Percentiles rank a stretch among this genome's conserved stretches.
Evolutionary conservation across 1,140 invertebrate species (phyloP).

Genomic region (Drosophila lacertosa): DNA sequence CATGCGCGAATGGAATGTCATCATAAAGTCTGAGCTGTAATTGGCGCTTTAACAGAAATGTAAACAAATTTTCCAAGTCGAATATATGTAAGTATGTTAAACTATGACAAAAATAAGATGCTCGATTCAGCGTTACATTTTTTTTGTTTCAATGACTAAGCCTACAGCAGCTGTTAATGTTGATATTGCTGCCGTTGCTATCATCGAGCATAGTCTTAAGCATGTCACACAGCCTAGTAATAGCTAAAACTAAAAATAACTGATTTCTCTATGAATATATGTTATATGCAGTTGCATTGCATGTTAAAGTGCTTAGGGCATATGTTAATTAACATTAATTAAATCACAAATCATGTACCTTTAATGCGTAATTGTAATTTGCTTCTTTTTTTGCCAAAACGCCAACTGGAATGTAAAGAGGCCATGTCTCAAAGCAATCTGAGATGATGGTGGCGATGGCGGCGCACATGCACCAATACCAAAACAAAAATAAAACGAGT

Average conservation of each 20-base stretch:
- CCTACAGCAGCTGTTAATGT: neutral
- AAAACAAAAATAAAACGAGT: conserved; percentile 18
- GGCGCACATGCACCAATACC: conserved; percentile 11
- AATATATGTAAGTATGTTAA: neutral
- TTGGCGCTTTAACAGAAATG: conserved; percentile 47
- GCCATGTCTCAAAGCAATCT: conserved; percentile 56
- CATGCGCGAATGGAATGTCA: neutral
- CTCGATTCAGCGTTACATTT: conserved; percentile 5
- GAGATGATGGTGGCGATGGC: conserved; percentile 29
- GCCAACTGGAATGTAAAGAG: conserved; percentile 81
- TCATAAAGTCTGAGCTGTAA: neutral
- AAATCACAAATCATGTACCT: conserved; percentile 60
- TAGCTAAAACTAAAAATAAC: conserved; percentile 23
- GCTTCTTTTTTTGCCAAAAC: conserved; percentile 78
- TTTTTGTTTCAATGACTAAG: conserved; percentile 27
- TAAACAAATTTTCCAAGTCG: conserved; percentile 43
- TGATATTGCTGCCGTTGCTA: conserved; percentile 1
- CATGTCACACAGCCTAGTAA: conserved; percentile 2
- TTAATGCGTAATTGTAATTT: conserved; percentile 79
- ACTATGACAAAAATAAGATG: conserved; percentile 1
- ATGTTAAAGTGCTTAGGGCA: conserved; percentile 11
- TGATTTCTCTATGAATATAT: conserved; percentile 12
- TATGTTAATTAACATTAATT: conserved; percentile 63
- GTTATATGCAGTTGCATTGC: conserved; percentile 5
- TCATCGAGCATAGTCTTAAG: conserved; percentile 4